Base-by-base conservation (phyloP, 2,888 invertebrate genomes). In the Cordylochernes scorpioides region DNA sequence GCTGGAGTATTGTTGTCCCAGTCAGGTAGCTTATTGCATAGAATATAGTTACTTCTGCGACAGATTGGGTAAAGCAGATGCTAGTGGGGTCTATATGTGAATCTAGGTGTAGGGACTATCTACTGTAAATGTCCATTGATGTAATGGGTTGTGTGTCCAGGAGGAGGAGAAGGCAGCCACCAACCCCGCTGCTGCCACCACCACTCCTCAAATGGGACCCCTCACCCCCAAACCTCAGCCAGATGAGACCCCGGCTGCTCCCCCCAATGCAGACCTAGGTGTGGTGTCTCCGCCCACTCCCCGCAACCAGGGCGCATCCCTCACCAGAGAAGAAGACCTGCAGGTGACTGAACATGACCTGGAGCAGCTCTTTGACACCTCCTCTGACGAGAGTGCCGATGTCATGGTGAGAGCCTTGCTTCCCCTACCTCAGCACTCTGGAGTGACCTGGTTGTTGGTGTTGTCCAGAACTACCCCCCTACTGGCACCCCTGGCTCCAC, bases 291-390 rank as follows among this genome's bases (percentile, higher is more conserved):
- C 41, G 5, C 30, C 29, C 4, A 40, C 31, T 3, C 31, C 34
- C 5, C 28, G 32, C 5, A 32, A 31, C 24, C 37, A 34, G 13
- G 24, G 27, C 10, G 36, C 45, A 29, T 46, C 44, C 25, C 42
- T 52, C 17, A 52, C 45, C 10, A 42, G 45, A 17, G 50, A 69
- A 44, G 75, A 80, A 57, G 86, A 86, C 16, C 63, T 88, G 18
- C 73, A 73, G 52, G 71, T 80, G 24, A 75, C 77, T 24, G 67
- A 71, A 43, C 71, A 73, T 49, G 88, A 88, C 58, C 64, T 88
- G 43, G 86, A 88, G 48, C 77, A 86, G 53, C 71, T 88, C 48
- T 91, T 88, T 58, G 78, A 80, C 51, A 77, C 80, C 51, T 77
- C 77, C 12, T 42, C 42, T 1, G 77, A 77, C 57, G 73, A 75